A percentile compares a stretch with the other conserved stretches of the same genome.
phyloP scores from a whole-genome alignment of 1,140 invertebrate species.

The Trialeurodes vaporariorum region DNA sequence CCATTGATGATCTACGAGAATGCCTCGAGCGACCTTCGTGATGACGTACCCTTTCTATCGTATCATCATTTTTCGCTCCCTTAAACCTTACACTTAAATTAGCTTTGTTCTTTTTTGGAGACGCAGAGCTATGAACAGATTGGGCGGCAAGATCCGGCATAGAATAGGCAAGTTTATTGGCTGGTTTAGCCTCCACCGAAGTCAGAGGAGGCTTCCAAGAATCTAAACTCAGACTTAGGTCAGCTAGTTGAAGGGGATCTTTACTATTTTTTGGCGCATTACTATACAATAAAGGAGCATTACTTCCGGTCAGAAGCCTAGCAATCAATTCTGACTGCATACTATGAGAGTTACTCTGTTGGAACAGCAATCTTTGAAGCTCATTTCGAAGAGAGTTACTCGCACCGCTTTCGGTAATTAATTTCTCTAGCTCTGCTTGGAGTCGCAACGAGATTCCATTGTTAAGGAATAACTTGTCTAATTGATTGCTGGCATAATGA shows the following conservation, averaged over 20 bases:
- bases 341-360: background rate
- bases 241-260: conserved; percentile 38
- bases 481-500: conserved; percentile 3
- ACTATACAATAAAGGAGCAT: background rate
- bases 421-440: conserved; percentile 7
- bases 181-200: conserved; percentile 28
- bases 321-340: background rate
- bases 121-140: conserved; percentile 7
- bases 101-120: conserved; percentile 23
- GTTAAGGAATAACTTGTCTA: conserved; percentile 10
- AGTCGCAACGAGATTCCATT: conserved; percentile 10
- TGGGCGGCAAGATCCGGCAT: conserved; percentile 47
- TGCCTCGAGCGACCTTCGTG: conserved; percentile 34
- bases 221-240: conserved; percentile 36
- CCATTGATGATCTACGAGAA: conserved; percentile 22
- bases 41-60: conserved; percentile 20
- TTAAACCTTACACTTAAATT: conserved; percentile 49
- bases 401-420: background rate
- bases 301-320: background rate
- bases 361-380: background rate
- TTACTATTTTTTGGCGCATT: too few relatives aligned
- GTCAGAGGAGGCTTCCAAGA: conserved; percentile 33
- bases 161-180: conserved; percentile 42
- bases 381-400: background rate
- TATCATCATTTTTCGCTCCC: background rate